Conservation (phyloP, 2,888 invertebrate species). For the Harmothoe impar region DNA sequence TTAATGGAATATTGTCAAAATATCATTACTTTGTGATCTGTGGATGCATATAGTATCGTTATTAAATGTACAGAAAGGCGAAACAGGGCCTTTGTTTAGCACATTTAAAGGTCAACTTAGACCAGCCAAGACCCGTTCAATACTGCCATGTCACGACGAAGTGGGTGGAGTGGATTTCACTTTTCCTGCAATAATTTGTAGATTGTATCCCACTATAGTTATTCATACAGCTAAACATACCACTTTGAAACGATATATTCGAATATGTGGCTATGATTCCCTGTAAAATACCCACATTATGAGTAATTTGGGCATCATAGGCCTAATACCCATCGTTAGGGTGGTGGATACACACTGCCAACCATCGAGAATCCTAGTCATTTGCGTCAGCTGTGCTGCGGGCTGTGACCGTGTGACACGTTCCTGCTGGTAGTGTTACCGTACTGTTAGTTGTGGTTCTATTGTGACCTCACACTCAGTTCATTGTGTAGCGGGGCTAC, state of each 20-base stretch:
- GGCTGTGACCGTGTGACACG: constrained; percentile 17
- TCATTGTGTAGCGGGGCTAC: too few relatives aligned
- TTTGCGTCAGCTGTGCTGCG: constrained; percentile 41
- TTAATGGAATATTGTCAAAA: too few relatives aligned
- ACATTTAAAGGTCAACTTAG: constrained; percentile 30
- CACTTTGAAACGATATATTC: too few relatives aligned
- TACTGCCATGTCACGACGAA: constrained; percentile 60
- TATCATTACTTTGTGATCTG: not conserved
- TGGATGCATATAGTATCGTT: not conserved
- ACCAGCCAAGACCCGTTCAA: constrained; percentile 42
- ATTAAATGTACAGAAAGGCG: too few relatives aligned
- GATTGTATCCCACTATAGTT: too few relatives aligned
- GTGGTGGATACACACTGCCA: not conserved
- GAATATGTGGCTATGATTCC: too few relatives aligned
- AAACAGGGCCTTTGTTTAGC: not conserved
- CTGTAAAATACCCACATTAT: too few relatives aligned
- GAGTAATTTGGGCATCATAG: too few relatives aligned
- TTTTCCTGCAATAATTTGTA: not conserved
- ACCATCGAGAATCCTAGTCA: not conserved
- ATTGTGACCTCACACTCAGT: too few relatives aligned
- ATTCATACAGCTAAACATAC: not conserved
- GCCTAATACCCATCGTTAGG: not conserved
- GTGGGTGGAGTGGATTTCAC: not conserved
- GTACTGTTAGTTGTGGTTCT: too few relatives aligned
- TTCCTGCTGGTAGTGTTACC: not conserved